Base-by-base conservation (phyloP, 2,797 vertebrate species). In the Gadopsis bispinosus region DNA sequence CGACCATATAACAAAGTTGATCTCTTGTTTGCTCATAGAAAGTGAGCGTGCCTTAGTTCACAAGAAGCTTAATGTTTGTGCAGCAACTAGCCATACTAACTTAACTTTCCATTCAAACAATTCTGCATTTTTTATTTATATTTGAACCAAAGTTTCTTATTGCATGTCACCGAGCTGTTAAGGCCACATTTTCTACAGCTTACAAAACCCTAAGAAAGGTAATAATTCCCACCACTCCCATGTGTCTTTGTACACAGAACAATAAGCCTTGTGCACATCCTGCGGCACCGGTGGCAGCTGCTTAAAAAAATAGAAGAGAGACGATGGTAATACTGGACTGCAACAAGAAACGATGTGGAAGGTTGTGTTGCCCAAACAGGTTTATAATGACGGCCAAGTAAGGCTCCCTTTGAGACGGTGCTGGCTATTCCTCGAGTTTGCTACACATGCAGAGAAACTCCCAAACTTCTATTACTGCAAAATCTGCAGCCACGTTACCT, bases 381-480 rank as follows among this genome's bases (percentile, higher is more conserved):
- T n/a, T 12, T 35, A n/a, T 20, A 29, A 22, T 22, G 13, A 22
- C n/a, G 70, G 39, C 65, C n/a, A 48, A 62, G 75, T 4, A 29
- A 35, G 53, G 35, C n/a, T 67, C 35, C 45, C 37, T 66, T 56
- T 20, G 19, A 16, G 16, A 22, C 7, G 4, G 5, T 0, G 9
- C 7, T 67, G 51, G 16, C 41, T 61, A 39, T 31, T 37, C 22
- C 9, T 72, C 14, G 29, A 62, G 22, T 39, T 65, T 43, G 58
- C 41, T 41, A 51, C 73, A 65, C 31, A 84, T 6, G 1, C 0
- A 60, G 19, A 66, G 33, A 22, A 65, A 69, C 55, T 50, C 64
- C 35, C n/a, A 54, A 16, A 1, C 53, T 53, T 64, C n/a, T 31
- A 0, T 68, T 50, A 55, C 20, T 79, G 55, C 19, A 77, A 35